A percentile compares a stretch with the other conserved stretches of the same genome.
phyloP scores from a whole-genome alignment of 64 coral and sea anemone species.

The Dendrophyllia cribrosa region DNA sequence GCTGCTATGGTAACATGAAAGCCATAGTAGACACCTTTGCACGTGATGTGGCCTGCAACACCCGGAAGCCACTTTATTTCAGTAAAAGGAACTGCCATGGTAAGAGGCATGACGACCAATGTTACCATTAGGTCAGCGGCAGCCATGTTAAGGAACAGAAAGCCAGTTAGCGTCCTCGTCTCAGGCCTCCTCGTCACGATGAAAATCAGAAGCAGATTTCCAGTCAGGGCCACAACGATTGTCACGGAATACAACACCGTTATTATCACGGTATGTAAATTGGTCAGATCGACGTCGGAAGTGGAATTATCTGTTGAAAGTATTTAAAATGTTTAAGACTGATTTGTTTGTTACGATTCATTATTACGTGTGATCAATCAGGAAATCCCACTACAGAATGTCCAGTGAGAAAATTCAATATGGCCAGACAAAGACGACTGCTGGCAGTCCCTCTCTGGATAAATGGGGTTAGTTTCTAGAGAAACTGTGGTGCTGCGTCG shows the following conservation, averaged over 20 bases:
- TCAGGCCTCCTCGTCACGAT: neutral
- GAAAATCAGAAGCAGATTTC: constrained; percentile 14
- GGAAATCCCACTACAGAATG: no score
- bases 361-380: no score
- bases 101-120: neutral
- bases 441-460: no score
- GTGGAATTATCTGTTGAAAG: no score
- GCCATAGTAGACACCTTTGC: neutral
- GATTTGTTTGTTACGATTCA: no score
- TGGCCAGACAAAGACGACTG: no score
- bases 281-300: no score
- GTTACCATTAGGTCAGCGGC: constrained; percentile 23
- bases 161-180: constrained; percentile 2
- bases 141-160: constrained; percentile 37
- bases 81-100: neutral
- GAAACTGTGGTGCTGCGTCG: no score
- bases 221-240: neutral
- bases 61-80: neutral
- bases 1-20: constrained; percentile 12
- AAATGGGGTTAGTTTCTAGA: no score
- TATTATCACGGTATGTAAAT: neutral
- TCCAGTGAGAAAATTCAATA: no score
- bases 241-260: constrained; percentile 6
- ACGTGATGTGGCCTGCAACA: neutral
- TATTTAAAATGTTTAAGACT: no score